Evolutionary conservation across 1,140 invertebrate genomes (phyloP).

Genomic region (Drosophila ambigua): DNA sequence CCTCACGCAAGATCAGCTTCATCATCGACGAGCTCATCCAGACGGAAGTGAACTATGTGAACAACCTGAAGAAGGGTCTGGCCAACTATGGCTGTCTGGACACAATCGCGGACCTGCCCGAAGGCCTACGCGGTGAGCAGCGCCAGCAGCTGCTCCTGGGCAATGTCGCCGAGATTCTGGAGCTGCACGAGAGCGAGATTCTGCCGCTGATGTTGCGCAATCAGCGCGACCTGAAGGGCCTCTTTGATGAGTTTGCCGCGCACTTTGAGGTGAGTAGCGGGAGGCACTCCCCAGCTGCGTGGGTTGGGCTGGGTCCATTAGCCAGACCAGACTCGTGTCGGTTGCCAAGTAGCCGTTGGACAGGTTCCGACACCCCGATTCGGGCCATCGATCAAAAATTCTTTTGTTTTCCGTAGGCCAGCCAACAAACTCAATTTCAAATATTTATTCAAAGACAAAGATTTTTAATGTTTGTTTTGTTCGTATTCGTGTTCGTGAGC

Average conservation of each 20-base stretch:
- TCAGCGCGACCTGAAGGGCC: slow-evolving; percentile 73
- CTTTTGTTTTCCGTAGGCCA: slow-evolving; percentile 38
- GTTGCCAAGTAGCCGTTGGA: slow-evolving; percentile 50
- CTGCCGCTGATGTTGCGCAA: slow-evolving; percentile 77
- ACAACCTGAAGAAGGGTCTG: slow-evolving; percentile 73
- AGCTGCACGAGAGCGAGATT: slow-evolving; percentile 74
- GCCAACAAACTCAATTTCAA: slow-evolving; percentile 42
- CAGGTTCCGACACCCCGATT: slow-evolving; percentile 47
- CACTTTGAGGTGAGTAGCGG: slow-evolving; percentile 73
- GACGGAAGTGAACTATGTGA: slow-evolving; percentile 82
- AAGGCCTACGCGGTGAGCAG: slow-evolving; percentile 55
- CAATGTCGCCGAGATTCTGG: slow-evolving; percentile 70
- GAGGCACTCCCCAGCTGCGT: slow-evolving; percentile 6
- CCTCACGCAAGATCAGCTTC: slow-evolving; percentile 78
- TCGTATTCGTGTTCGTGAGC: neutral
- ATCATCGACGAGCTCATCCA: slow-evolving; percentile 81
- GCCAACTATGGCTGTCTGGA: slow-evolving; percentile 71
- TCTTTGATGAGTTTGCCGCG: slow-evolving; percentile 77
- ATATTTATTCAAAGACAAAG: slow-evolving; percentile 44
- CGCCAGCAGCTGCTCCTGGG: slow-evolving; percentile 60
- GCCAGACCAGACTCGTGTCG: slow-evolving; percentile 27
- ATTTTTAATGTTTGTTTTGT: slow-evolving; percentile 11
- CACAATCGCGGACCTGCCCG: slow-evolving; percentile 58
- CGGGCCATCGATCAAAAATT: slow-evolving; percentile 42
- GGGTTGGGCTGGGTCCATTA: slow-evolving; percentile 47